Conservation (phyloP, 2,113 vertebrate genomes). For the Thryonomys swinderianus region DNA sequence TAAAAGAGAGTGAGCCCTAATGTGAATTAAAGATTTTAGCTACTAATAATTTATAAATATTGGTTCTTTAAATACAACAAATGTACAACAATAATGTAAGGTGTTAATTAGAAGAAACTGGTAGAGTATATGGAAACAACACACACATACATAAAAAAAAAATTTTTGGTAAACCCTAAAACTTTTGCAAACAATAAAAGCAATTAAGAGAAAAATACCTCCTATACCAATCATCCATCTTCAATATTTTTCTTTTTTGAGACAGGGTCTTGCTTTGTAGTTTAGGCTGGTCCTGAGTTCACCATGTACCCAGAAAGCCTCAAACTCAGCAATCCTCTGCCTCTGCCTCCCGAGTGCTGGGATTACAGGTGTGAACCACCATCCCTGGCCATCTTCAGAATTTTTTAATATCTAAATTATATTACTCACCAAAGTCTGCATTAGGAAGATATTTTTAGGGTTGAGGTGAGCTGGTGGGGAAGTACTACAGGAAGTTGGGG, state of each 20-base stretch:
- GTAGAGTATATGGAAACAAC: neutral
- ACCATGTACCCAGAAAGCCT: too few relatives aligned
- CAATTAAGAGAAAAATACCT: neutral
- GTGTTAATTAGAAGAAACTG: neutral
- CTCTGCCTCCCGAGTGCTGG: too few relatives aligned
- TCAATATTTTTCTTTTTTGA: too few relatives aligned
- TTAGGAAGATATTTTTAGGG: neutral
- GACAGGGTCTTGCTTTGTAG: too few relatives aligned
- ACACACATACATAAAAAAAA: too few relatives aligned
- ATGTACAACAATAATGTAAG: neutral
- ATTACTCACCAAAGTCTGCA: neutral
- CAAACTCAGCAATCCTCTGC: too few relatives aligned
- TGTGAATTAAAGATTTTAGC: neutral
- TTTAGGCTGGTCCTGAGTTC: too few relatives aligned
- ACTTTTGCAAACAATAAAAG: neutral
- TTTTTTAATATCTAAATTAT: neutral
- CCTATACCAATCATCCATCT: neutral
- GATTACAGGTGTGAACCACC: too few relatives aligned
- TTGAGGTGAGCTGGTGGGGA: neutral
- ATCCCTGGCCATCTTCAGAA: neutral
- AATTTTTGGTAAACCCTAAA: neutral
- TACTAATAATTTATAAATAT: neutral
- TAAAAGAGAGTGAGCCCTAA: neutral
- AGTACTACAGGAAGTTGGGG: neutral
- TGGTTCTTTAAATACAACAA: neutral